Evolutionary conservation across 2,113 vertebrate species (phyloP).

Genomic region (Arizona elegans): DNA sequence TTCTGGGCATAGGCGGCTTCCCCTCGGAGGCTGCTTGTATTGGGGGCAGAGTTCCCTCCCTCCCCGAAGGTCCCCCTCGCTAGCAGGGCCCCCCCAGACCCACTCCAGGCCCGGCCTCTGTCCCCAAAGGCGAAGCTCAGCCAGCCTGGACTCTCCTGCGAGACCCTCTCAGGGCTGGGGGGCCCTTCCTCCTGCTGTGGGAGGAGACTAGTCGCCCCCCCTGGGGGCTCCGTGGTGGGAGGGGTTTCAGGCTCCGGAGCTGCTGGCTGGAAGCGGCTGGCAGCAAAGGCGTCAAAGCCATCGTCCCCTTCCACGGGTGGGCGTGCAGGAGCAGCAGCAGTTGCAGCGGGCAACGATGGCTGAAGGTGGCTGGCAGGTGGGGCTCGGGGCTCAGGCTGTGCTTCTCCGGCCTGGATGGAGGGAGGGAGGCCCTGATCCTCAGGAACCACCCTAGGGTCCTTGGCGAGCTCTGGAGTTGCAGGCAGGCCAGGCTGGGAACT

Average conservation of each 20-base stretch:
- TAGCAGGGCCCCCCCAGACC: slow-evolving; percentile 4
- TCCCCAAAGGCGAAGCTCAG: slow-evolving; percentile 44
- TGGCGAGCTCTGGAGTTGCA: slow-evolving; percentile 66
- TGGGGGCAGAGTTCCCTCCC: fast-evolving
- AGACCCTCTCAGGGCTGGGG: neutral
- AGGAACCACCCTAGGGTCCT: slow-evolving; percentile 57
- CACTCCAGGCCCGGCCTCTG: neutral
- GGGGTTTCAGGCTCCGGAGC: slow-evolving; percentile 22
- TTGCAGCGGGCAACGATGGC: slow-evolving; percentile 65
- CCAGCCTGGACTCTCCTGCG: neutral
- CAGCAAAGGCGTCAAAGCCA: slow-evolving; percentile 81
- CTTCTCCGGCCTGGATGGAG: slow-evolving; percentile 58
- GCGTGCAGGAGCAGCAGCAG: slow-evolving; percentile 50
- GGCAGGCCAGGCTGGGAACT: slow-evolving; percentile 75
- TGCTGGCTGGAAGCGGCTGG: slow-evolving; percentile 75
- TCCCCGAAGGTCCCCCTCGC: fast-evolving
- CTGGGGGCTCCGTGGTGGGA: slow-evolving; percentile 13
- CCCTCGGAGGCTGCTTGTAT: neutral
- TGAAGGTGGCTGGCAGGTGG: slow-evolving; percentile 36
- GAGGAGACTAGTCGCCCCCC: neutral
- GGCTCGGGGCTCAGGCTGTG: slow-evolving; percentile 48
- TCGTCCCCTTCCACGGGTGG: slow-evolving; percentile 78
- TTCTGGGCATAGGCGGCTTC: fast-evolving
- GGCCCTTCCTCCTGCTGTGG: neutral
- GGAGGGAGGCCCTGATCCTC: slow-evolving; percentile 54